Conservation (phyloP, 2,113 vertebrate species). For the Mesocricetus auratus region DNA sequence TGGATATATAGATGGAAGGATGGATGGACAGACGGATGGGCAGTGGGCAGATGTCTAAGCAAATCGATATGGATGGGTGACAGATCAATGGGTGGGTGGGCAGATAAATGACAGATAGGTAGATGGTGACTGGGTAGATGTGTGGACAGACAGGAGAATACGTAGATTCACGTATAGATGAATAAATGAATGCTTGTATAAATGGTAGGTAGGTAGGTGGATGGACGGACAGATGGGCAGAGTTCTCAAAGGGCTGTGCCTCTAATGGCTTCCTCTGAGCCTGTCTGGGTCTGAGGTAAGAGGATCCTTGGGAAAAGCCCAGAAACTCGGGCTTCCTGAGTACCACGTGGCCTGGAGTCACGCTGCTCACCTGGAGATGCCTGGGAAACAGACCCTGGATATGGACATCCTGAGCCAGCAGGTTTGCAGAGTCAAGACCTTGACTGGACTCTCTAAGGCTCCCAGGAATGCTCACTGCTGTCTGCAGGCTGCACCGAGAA, state of each 20-base stretch:
- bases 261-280: neutral
- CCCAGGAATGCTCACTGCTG: neutral
- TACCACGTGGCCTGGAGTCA: neutral
- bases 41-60: neutral
- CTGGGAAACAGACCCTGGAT: neutral
- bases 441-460: neutral
- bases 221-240: neutral
- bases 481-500: fast-evolving
- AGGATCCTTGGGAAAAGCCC: neutral
- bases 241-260: neutral
- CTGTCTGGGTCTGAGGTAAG: neutral
- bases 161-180: too few relatives aligned
- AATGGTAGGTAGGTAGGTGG: too few relatives aligned
- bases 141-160: neutral
- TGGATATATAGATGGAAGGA: neutral
- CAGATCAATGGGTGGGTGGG: neutral
- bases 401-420: neutral
- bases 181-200: neutral
- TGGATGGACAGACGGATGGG: neutral
- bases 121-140: neutral
- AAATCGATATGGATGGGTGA: neutral
- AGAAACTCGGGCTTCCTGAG: neutral
- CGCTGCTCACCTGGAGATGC: neutral
- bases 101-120: neutral
- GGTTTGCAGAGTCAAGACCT: fast-evolving